phyloP scores from a whole-genome alignment of 2,113 vertebrate genomes.

The Hypocryptadius cinnamomeus region DNA sequence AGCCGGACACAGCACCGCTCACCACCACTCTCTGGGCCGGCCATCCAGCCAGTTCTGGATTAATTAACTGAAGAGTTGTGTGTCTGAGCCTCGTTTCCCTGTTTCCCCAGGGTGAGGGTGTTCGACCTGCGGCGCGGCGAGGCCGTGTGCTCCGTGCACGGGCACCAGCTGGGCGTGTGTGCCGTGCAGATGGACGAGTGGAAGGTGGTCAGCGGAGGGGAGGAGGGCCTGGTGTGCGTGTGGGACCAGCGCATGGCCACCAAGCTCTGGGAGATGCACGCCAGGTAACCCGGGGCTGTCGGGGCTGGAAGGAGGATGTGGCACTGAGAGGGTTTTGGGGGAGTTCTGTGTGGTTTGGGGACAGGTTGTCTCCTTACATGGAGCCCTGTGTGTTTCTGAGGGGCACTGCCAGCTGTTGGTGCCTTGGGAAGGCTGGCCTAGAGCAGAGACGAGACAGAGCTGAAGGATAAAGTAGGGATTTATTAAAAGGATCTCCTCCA shows the following conservation, averaged over 20 bases:
- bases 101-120: conserved; percentile 77
- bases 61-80: no score
- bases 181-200: conserved; percentile 88
- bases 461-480: background rate
- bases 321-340: background rate
- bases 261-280: conserved; percentile 95
- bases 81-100: background rate
- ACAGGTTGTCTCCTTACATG: background rate
- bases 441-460: background rate
- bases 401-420: background rate
- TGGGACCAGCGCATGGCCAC: conserved; percentile 90
- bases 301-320: background rate
- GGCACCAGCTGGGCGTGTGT: conserved; percentile 86
- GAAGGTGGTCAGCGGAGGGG: conserved; percentile 90
- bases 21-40: no score
- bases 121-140: conserved; percentile 77
- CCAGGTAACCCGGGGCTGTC: conserved; percentile 67
- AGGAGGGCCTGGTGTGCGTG: conserved; percentile 87
- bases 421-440: background rate
- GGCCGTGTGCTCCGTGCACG: conserved; percentile 75
- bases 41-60: no score
- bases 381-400: background rate
- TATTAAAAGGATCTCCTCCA: background rate
- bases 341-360: background rate
- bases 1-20: no score